Conservation (phyloP, 2,797 vertebrate species). For the Tenualosa thibaudeaui region DNA sequence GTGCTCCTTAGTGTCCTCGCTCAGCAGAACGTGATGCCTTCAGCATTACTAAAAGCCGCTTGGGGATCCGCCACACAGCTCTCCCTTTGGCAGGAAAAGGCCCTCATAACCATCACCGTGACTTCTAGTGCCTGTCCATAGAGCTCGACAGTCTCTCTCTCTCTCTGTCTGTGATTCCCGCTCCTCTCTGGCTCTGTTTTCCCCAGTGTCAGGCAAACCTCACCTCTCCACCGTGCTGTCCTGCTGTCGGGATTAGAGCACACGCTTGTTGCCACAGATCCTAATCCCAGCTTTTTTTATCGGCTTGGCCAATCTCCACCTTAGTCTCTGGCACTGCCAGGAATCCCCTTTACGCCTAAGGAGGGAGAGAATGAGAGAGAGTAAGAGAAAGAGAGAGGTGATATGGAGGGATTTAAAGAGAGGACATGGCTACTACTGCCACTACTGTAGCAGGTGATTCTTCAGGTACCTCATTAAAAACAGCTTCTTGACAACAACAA, state of each 20-base stretch:
- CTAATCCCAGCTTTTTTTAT: constrained; percentile 46
- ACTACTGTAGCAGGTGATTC: not conserved
- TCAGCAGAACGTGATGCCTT: constrained; percentile 5
- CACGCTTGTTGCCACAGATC: constrained; percentile 18
- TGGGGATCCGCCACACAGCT: not conserved
- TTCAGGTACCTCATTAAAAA: not conserved
- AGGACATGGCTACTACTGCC: not conserved
- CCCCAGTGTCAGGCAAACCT: not conserved
- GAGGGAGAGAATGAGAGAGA: not conserved
- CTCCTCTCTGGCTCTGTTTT: not conserved
- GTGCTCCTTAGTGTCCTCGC: not conserved
- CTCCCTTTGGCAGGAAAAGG: not conserved
- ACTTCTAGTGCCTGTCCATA: not conserved
- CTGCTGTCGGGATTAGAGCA: constrained; percentile 29
- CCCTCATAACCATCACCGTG: not conserved
- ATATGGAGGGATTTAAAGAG: not conserved
- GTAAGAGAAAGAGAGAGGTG: not conserved
- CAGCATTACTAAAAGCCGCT: not conserved
- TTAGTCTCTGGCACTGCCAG: not conserved
- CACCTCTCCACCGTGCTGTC: not conserved
- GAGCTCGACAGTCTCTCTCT: not conserved
- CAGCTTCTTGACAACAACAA: not conserved
- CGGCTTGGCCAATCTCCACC: not conserved
- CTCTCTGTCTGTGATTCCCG: not conserved
- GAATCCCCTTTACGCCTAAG: constrained; percentile 16